Percentiles rank a stretch among this genome's conserved stretches.
Conservation (phyloP, 2,797 vertebrate genomes). For the Calcarius lapponicus region DNA sequence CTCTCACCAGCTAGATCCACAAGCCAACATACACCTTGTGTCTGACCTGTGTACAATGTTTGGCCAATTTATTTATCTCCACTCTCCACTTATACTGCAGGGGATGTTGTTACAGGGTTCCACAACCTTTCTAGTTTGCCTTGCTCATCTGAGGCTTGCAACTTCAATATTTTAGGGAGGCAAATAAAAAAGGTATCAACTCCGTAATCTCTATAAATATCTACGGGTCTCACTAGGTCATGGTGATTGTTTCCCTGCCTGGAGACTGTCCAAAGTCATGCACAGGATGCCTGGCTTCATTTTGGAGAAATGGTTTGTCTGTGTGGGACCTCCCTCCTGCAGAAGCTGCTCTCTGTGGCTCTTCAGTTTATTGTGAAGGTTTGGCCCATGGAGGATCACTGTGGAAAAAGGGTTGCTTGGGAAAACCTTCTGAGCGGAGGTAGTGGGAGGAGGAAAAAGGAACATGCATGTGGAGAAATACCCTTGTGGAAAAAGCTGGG, state of each 20-base stretch:
- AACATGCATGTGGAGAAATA: neutral
- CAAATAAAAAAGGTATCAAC: neutral
- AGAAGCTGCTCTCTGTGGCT: neutral
- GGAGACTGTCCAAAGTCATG: neutral
- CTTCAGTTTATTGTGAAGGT: neutral
- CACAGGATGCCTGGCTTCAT: neutral
- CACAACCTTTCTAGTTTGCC: neutral
- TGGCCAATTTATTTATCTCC: neutral
- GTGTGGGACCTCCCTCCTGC: neutral
- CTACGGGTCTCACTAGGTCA: neutral
- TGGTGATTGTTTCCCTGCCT: neutral
- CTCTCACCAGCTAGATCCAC: neutral
- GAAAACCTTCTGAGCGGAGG: neutral
- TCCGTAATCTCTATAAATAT: neutral
- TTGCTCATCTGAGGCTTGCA: neutral
- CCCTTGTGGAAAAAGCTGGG: conserved; percentile 7
- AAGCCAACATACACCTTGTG: neutral
- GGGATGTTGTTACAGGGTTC: neutral
- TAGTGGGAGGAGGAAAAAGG: neutral
- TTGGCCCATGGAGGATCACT: neutral
- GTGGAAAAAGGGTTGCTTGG: neutral
- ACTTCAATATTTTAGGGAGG: neutral
- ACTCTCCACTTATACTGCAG: neutral
- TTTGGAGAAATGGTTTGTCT: neutral
- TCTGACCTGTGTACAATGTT: neutral